Percentiles rank a stretch among this genome's conserved stretches.
Evolutionary conservation across 2,113 vertebrate species (phyloP).

Genomic region (Noctilio leporinus): DNA sequence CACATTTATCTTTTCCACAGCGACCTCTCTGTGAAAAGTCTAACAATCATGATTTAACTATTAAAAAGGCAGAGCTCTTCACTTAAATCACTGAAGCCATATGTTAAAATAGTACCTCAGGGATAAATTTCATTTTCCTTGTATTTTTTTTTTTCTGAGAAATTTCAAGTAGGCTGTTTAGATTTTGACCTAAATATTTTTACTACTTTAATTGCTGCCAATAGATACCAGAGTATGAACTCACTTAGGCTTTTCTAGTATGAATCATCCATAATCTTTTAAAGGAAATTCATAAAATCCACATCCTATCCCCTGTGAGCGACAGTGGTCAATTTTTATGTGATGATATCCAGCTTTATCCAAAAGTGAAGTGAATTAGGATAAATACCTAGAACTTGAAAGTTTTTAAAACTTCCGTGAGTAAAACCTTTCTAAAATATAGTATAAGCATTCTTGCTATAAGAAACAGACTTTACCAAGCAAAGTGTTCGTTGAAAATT

Average conservation of each 20-base stretch:
- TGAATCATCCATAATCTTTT: not conserved
- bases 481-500: not conserved
- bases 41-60: not conserved
- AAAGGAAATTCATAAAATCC: not conserved
- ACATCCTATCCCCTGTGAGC: not conserved
- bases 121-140: not conserved
- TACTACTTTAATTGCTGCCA: constrained; percentile 19
- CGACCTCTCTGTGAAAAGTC: not conserved
- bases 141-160: constrained; percentile 3
- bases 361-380: not conserved
- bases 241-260: not conserved
- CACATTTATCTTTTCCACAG: not conserved
- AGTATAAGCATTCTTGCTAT: not conserved
- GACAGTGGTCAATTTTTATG: not conserved
- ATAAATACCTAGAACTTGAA: not conserved
- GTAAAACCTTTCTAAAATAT: not conserved
- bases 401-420: not conserved
- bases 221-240: not conserved
- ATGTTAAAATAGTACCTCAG: not conserved
- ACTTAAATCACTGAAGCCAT: not conserved
- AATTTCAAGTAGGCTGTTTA: constrained; percentile 13
- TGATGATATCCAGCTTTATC: not conserved
- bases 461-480: not conserved
- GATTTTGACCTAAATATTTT: constrained; percentile 45
- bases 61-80: not conserved